phyloP scores from a whole-genome alignment of 2,797 vertebrate genomes.

The Choloepus didactylus region DNA sequence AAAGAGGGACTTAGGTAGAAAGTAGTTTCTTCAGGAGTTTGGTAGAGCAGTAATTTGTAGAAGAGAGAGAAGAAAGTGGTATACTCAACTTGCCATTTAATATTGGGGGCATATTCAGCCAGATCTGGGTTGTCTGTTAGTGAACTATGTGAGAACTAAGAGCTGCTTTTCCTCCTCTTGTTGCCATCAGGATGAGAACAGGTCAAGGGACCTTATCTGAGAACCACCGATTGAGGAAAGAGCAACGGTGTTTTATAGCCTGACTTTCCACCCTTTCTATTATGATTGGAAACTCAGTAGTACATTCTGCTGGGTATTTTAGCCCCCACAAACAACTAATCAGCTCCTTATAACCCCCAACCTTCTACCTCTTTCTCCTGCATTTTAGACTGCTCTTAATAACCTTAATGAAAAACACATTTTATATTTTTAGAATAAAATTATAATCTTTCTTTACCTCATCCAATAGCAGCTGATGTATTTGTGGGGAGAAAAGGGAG shows the following conservation, averaged over 20 bases:
- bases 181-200: neutral
- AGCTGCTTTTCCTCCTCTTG: neutral
- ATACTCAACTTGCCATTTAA: neutral
- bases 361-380: neutral
- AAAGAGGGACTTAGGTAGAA: neutral
- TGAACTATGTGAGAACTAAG: neutral
- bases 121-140: neutral
- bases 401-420: neutral
- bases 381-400: neutral
- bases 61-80: neutral
- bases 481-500: neutral
- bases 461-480: neutral
- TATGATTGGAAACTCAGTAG: neutral
- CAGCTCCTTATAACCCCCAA: neutral
- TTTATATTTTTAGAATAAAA: conserved; percentile 35
- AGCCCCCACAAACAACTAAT: neutral
- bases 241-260: neutral
- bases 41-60: neutral
- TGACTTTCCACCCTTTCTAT: neutral
- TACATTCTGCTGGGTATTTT: neutral
- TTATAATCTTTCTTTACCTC: neutral
- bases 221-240: neutral
- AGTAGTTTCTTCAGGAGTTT: neutral
- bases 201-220: neutral
- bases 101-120: neutral